Conservation (phyloP, 2,888 invertebrate species). For the Eumacrocentrus americanus region DNA sequence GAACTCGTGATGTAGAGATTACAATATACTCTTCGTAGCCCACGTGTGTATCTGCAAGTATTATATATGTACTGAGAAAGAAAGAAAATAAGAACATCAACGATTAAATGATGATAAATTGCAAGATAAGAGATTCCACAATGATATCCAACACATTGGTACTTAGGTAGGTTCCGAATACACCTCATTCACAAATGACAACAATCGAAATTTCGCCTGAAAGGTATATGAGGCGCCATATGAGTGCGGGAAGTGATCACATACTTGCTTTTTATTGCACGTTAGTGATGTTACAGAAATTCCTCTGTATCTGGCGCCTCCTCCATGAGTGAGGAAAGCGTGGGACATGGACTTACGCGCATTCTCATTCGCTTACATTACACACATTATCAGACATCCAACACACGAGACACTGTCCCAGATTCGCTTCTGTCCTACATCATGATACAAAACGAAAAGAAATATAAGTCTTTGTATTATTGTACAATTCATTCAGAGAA, state of each 20-base stretch:
- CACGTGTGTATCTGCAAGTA: not conserved
- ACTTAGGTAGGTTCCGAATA: not conserved
- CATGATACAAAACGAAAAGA: too few species aligned
- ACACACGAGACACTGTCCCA: constrained; percentile 2
- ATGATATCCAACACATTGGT: not conserved
- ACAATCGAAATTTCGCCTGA: not conserved
- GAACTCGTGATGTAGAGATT: too few species aligned
- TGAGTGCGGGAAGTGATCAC: not conserved
- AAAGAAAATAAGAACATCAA: constrained; percentile 10
- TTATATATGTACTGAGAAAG: not conserved
- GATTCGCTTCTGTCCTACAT: too few species aligned
- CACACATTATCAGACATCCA: not conserved
- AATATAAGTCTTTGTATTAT: too few species aligned
- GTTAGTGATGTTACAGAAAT: constrained; percentile 22
- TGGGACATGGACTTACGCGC: constrained; percentile 18
- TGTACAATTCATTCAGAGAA: too few species aligned
- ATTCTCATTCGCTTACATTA: constrained; percentile 17
- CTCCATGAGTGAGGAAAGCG: constrained; percentile 24
- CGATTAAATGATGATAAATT: constrained; percentile 15
- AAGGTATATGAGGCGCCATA: constrained; percentile 1
- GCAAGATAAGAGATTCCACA: constrained; percentile 2
- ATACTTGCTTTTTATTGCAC: too few species aligned
- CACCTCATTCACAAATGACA: constrained; percentile 4
- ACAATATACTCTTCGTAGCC: not conserved
- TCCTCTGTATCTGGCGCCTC: constrained; percentile 7